Evolutionary conservation across 1,140 invertebrate species (phyloP).

Genomic region (Wiebesia pumilae): DNA sequence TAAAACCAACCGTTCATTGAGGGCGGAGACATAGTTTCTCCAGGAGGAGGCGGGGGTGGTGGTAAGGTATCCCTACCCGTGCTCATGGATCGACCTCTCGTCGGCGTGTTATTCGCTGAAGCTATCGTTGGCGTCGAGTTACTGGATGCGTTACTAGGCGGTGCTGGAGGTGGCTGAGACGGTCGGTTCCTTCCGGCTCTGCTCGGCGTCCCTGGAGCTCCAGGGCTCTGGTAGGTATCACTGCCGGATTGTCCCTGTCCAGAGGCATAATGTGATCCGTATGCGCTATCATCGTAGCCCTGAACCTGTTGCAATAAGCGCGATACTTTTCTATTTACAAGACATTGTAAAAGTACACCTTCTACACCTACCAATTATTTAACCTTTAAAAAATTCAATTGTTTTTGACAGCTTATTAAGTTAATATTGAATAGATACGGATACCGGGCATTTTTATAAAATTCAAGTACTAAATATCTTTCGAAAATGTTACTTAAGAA

Average conservation of each 20-base stretch:
- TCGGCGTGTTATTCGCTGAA: constrained; percentile 81
- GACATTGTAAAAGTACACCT: background rate
- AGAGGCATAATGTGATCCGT: constrained; percentile 72
- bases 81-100: constrained; percentile 80
- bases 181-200: constrained; percentile 80
- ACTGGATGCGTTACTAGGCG: constrained; percentile 81
- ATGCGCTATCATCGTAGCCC: constrained; percentile 73
- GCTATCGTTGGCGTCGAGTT: constrained; percentile 82
- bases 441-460: too few relatives aligned
- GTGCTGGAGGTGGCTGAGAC: constrained; percentile 90
- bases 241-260: constrained; percentile 70
- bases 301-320: constrained; percentile 54
- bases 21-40: constrained; percentile 77
- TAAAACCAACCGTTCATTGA: constrained; percentile 67
- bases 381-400: too few relatives aligned
- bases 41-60: constrained; percentile 90
- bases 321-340: background rate
- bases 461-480: too few relatives aligned
- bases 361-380: too few relatives aligned
- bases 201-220: constrained; percentile 77
- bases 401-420: too few relatives aligned
- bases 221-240: constrained; percentile 73
- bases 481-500: too few relatives aligned
- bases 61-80: constrained; percentile 84
- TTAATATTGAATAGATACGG: too few relatives aligned